Evolutionary conservation across 2,113 vertebrate genomes (phyloP), one percentile per base, ranked within the genome.

Genomic region (Nesogale talazaci): DNA sequence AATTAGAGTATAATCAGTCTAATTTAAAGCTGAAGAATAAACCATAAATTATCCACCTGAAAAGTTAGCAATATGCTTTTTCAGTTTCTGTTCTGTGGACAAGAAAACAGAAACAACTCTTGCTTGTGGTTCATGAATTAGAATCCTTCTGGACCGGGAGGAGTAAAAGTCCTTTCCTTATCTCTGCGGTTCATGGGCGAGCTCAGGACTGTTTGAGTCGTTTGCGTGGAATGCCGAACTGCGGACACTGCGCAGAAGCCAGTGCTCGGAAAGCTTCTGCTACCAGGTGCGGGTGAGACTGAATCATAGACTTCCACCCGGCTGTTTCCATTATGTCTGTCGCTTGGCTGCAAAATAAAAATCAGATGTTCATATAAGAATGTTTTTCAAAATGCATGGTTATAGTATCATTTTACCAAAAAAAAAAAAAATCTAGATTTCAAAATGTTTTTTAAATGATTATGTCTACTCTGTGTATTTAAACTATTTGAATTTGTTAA

Each of bases 221-320:
- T 97, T 99, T 99, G 96, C 99, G 98, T 96, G 99, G 99, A 98
- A 99, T 98, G 97, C 99, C 99, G 89, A 99, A 99, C 97, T 99
- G 99, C 87, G 99, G 99, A 98, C 99, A 99, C 98, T 99, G 99
- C 94, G 99, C 99, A 95, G 99, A 99, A 17, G 99, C 99, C 69
- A 99, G 98, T 61, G 99, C 99, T 6, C 99, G 99, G 97, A 99
- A 99, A 97, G 99, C 99, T 98, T 99, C 99, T 89, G 99, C 99
- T 96, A 99, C 99, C 98, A 99, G 98, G 97, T 99, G 99, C 97
- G 99, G 99, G 97, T 99, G 99, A 96, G 99, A 99, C 95, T 99
- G 99, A 98, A 99, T 99, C 99, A 99, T 99, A 97, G 99, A 99
- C 98, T 99, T 99, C 99, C 99, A 99, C 96, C 99, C 99, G 81